phyloP scores from a whole-genome alignment of 2,797 vertebrate genomes.

The Heliangelus exortis region DNA sequence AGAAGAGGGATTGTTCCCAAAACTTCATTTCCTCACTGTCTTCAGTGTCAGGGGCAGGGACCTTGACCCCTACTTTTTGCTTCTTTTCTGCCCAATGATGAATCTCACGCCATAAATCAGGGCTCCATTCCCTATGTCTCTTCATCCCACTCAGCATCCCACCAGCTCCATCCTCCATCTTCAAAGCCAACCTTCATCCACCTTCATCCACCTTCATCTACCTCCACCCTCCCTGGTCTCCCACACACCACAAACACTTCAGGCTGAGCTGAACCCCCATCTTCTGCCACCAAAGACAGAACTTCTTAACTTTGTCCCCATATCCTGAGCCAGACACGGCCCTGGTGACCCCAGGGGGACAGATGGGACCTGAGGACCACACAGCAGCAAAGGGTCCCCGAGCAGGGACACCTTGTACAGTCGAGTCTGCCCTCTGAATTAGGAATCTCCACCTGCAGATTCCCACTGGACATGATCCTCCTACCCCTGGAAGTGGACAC shows the following conservation, averaged over 20 bases:
- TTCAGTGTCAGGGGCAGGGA: too few relatives aligned
- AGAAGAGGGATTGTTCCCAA: neutral
- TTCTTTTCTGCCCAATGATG: neutral
- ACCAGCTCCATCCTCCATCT: neutral
- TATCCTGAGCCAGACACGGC: rapidly evolving
- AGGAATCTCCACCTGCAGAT: neutral
- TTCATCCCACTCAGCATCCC: neutral
- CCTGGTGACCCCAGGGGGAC: rapidly evolving
- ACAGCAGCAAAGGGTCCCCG: neutral
- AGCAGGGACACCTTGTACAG: neutral
- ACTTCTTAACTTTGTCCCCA: neutral
- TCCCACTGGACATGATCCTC: neutral
- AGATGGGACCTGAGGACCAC: neutral
- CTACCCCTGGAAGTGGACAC: neutral
- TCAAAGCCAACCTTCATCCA: neutral
- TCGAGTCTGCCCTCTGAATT: neutral
- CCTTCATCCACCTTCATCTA: neutral
- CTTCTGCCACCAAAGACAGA: neutral
- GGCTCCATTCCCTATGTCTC: neutral
- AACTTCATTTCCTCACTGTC: neutral
- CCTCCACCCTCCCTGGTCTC: rapidly evolving
- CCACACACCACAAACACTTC: rapidly evolving
- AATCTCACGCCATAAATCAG: neutral
- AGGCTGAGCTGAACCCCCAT: neutral
- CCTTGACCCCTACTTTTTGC: neutral